Evolutionary conservation across 35 echinoderm and acorn worm species (phyloP).

Genomic region (Lytechinus variegatus): DNA sequence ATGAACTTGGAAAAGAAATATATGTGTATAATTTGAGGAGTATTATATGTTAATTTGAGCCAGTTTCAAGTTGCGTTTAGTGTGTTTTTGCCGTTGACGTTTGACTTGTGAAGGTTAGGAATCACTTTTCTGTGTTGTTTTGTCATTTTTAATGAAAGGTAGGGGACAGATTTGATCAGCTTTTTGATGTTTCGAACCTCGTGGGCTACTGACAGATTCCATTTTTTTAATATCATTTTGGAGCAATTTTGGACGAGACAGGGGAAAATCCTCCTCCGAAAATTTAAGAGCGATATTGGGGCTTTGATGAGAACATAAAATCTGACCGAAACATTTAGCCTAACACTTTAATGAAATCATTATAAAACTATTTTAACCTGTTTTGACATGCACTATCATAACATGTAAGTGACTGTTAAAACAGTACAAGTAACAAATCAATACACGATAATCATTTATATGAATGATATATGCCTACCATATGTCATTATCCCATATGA

Average conservation of each 20-base stretch:
- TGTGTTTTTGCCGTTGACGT: neutral
- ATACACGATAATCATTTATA: too few species aligned
- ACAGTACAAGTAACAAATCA: too few species aligned
- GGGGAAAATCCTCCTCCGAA: neutral
- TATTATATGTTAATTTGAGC: slow-evolving; percentile 39
- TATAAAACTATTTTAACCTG: too few species aligned
- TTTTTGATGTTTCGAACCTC: neutral
- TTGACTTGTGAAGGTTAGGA: neutral
- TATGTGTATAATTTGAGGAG: slow-evolving; percentile 12
- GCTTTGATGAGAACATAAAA: too few species aligned
- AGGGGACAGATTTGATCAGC: neutral
- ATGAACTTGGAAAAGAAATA: slow-evolving; percentile 26
- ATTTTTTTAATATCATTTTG: neutral
- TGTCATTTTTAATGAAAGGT: neutral
- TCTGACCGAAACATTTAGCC: too few species aligned
- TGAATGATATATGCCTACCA: too few species aligned
- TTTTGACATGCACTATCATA: too few species aligned
- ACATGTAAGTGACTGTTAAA: too few species aligned
- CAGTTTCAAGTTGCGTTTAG: neutral
- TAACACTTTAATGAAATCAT: too few species aligned
- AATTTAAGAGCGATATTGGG: too few species aligned
- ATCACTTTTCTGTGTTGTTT: neutral
- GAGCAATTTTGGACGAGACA: neutral
- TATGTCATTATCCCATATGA: too few species aligned
- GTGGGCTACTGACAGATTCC: neutral